A percentile compares a stretch with the other conserved stretches of the same genome.
These are phyloP conservation scores for Drosophila nebulosa DNA, from an alignment of 1,140 invertebrate genomes.

Conservation along the genomic window DNA sequence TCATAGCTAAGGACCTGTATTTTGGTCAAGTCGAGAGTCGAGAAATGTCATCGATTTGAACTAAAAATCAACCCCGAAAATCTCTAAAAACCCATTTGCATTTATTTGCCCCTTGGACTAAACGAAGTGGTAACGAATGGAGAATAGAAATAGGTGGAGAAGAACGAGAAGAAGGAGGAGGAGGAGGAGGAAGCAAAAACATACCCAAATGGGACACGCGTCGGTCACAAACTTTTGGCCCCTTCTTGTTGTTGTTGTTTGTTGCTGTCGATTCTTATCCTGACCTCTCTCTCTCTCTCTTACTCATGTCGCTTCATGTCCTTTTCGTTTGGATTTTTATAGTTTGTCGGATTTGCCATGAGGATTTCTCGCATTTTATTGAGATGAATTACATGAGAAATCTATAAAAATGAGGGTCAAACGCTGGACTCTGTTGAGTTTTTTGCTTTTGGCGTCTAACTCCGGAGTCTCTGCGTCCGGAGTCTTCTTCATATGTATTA, in stretches of 20 bases:
- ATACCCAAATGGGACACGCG: slow-evolving; percentile 65
- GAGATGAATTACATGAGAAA: slow-evolving; percentile 66
- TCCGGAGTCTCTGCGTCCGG: too few relatives aligned
- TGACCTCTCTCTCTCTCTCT: not conserved
- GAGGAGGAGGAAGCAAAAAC: slow-evolving; percentile 1
- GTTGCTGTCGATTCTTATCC: not conserved
- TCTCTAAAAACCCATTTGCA: slow-evolving; percentile 23
- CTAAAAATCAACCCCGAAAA: slow-evolving; percentile 32
- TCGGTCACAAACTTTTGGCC: slow-evolving; percentile 29
- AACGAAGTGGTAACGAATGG: not conserved
- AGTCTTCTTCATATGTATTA: slow-evolving; percentile 50
- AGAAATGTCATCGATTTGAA: slow-evolving; percentile 1
- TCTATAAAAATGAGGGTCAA: slow-evolving; percentile 60
- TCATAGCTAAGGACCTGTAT: slow-evolving; percentile 1
- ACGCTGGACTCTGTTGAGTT: not conserved
- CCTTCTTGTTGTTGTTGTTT: slow-evolving; percentile 16
- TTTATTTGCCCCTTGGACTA: not conserved
- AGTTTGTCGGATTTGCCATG: slow-evolving; percentile 47
- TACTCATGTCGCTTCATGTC: too few relatives aligned
- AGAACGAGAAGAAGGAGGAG: not conserved
- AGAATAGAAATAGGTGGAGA: not conserved
- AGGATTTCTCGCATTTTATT: slow-evolving; percentile 65
- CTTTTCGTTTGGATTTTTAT: slow-evolving; percentile 51
- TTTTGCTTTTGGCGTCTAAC: slow-evolving; percentile 5
- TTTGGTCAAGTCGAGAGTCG: not conserved